Evolutionary conservation across 2,888 invertebrate species (phyloP), one percentile per base, ranked within the genome.

Genomic region (Cancer borealis): DNA sequence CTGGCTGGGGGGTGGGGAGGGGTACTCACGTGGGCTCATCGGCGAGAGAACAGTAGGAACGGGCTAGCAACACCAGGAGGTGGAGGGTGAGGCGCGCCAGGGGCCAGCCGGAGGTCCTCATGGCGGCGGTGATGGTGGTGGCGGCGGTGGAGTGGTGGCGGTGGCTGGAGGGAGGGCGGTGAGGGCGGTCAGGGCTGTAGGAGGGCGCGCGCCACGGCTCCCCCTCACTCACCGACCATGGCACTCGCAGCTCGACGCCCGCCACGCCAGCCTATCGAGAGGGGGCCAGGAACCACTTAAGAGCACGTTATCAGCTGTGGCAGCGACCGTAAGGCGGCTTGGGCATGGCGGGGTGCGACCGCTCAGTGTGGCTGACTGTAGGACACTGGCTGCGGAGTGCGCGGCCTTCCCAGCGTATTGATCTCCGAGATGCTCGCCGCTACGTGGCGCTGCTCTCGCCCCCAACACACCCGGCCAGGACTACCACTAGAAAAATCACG

Each of bases 71-170:
- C 93, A 93, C 91, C 93, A 93, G 91, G 87, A 93, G 93, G 93
- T 93, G 93, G 30, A 93, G 93, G 93, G 93, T 91, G 93, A 93
- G 93, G 91, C 93, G 93, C 91, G 93, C 93, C 93, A 93, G 90
- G 93, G 93, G 91, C 93, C 93, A 93, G 88, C 93, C 93, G 93
- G 93, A 93, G 91, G 87, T 93, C 93, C 92, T 93, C 93, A 93
- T 93, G 92, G 92, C 89, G 93, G 93, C 79, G 93, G 89, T 88
- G 89, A 21, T 93, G 93, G 54, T 87, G 93, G 91, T 45, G 93
- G 93, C 88, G 92, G 88, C 60, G 92, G 92, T 54, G 92, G 88
- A 88, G 66, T 92, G 73, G 79, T 46, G 92, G 92, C 73, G 66
- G 79, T 39, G 45, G 79, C 54, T 49, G 91, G 49, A 39, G 79